phyloP scores from a whole-genome alignment of 1,140 invertebrate species.

The Chelonus insularis region DNA sequence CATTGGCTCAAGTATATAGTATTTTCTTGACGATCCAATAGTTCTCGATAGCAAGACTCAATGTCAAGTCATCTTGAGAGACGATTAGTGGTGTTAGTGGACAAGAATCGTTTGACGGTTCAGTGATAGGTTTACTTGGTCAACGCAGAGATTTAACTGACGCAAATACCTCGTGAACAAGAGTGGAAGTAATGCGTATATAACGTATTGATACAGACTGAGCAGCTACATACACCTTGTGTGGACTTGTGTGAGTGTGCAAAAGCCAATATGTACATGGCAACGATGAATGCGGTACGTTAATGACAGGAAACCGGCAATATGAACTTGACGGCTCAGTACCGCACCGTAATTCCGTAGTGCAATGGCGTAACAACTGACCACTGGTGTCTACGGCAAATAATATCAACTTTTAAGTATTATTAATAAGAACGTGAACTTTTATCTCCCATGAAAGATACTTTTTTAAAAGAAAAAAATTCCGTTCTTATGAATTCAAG shows the following conservation, averaged over 20 bases:
- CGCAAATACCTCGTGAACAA: neutral
- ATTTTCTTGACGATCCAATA: constrained; percentile 10
- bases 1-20: neutral
- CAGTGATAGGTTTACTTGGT: constrained; percentile 10
- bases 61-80: neutral
- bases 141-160: constrained; percentile 9
- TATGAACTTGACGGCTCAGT: constrained; percentile 59
- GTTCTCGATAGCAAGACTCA: neutral
- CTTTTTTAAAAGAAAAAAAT: no score
- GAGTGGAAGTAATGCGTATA: neutral
- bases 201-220: neutral
- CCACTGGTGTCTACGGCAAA: constrained; percentile 36
- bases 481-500: no score
- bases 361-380: constrained; percentile 47
- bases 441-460: no score
- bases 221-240: neutral
- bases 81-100: constrained; percentile 16
- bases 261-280: constrained; percentile 26
- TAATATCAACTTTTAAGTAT: constrained; percentile 8
- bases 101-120: neutral
- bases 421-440: no score
- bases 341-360: constrained; percentile 44
- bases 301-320: constrained; percentile 61
- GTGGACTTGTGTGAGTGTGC: constrained; percentile 18
- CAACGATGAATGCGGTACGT: constrained; percentile 45